A percentile compares a stretch with the other conserved stretches of the same genome.
Conservation (phyloP, 2,888 invertebrate species). For the Lasioglossum oenotherae region DNA sequence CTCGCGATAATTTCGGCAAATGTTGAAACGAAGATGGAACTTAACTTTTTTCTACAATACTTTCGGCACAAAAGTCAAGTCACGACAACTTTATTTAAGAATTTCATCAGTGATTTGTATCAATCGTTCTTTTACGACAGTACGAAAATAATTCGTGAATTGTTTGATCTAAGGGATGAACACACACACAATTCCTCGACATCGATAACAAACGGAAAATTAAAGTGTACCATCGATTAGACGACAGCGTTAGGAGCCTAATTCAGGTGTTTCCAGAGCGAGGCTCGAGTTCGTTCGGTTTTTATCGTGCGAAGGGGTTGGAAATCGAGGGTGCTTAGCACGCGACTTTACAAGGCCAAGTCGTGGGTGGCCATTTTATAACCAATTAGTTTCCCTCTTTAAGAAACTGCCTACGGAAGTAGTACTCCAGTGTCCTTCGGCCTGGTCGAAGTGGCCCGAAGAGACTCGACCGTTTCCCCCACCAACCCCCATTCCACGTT, state of each 20-base stretch:
- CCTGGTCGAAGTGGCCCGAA: constrained; percentile 39
- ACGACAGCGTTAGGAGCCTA: background rate
- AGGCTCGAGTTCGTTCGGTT: constrained; percentile 44
- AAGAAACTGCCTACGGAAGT: constrained; percentile 65
- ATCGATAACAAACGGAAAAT: background rate
- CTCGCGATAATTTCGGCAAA: background rate
- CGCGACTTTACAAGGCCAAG: constrained; percentile 74
- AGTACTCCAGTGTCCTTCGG: constrained; percentile 56
- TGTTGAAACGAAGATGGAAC: background rate
- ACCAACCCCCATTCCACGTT: background rate
- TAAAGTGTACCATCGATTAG: background rate
- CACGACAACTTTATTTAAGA: no score
- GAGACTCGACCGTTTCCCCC: constrained; percentile 1
- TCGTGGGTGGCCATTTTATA: constrained; percentile 74
- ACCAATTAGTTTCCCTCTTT: constrained; percentile 75
- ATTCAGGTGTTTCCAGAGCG: background rate
- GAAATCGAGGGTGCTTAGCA: constrained; percentile 75
- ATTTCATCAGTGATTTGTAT: no score
- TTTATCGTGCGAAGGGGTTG: constrained; percentile 66
- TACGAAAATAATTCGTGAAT: no score
- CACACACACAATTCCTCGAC: background rate
- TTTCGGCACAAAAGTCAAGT: no score
- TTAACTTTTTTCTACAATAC: background rate
- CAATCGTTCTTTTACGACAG: no score
- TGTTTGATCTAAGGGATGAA: background rate